phyloP scores from a whole-genome alignment of 2,888 invertebrate species.

The Anthrax anthrax region DNA sequence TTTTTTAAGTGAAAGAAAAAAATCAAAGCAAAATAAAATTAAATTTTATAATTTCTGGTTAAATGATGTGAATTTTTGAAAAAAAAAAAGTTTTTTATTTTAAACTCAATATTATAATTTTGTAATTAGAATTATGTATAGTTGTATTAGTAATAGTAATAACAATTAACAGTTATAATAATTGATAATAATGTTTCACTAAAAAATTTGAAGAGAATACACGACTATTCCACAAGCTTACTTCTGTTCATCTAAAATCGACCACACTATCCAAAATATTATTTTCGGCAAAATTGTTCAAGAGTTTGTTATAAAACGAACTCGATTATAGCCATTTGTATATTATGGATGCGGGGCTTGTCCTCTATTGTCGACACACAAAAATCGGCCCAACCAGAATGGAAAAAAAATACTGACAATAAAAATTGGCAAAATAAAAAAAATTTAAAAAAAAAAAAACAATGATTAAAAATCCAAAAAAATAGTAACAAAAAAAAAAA shows the following conservation, averaged over 20 bases:
- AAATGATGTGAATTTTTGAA: no score
- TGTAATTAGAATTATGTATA: no score
- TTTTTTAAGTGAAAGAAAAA: no score
- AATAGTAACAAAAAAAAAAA: neutral
- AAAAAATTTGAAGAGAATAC: constrained; percentile 3
- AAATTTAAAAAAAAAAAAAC: neutral
- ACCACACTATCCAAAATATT: constrained; percentile 13
- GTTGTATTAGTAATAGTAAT: no score
- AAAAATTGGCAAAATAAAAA: neutral
- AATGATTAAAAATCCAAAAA: neutral
- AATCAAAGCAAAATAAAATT: no score
- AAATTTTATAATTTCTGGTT: no score
- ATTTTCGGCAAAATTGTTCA: constrained; percentile 12
- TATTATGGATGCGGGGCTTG: constrained; percentile 1
- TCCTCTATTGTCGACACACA: constrained; percentile 6
- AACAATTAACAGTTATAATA: no score
- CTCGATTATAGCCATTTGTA: no score
- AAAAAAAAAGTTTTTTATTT: no score
- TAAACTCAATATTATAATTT: no score
- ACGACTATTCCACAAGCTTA: constrained; percentile 13
- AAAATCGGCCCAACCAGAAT: constrained; percentile 5
- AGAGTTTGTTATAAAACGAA: no score
- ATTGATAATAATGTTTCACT: no score
- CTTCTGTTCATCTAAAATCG: constrained; percentile 13
- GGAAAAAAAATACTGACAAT: neutral